These are phyloP conservation scores for Hypselothyrea guttata DNA, from an alignment of 2,888 invertebrate species.

Conservation along the genomic window DNA sequence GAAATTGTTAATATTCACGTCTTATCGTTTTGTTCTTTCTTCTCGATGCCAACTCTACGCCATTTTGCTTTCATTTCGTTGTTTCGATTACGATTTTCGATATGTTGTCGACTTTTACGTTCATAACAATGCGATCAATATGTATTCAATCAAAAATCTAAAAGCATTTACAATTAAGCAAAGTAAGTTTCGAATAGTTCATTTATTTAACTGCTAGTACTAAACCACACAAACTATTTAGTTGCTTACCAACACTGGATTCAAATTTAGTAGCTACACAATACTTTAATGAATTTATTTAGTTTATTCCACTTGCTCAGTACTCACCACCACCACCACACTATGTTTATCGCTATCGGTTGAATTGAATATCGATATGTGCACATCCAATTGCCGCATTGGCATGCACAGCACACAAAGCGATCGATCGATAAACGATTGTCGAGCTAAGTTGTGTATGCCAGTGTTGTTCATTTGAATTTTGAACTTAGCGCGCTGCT, in stretches of 20 bases:
- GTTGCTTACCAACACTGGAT: slow-evolving; percentile 37
- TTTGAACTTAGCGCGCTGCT: slow-evolving; percentile 1
- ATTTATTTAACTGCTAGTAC: slow-evolving; percentile 53
- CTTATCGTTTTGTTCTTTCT: slow-evolving; percentile 53
- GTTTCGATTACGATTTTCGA: slow-evolving; percentile 27
- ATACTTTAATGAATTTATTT: background rate
- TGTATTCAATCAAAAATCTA: slow-evolving; percentile 9
- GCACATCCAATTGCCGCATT: background rate
- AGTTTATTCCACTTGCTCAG: too few species aligned
- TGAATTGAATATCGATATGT: slow-evolving; percentile 26
- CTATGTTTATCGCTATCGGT: slow-evolving; percentile 26
- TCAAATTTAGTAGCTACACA: slow-evolving; percentile 8
- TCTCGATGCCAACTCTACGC: slow-evolving; percentile 50
- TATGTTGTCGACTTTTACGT: slow-evolving; percentile 56
- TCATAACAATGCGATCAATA: slow-evolving; percentile 39
- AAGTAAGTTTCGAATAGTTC: slow-evolving; percentile 59
- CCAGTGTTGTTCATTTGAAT: background rate
- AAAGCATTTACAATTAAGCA: slow-evolving; percentile 76
- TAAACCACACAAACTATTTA: slow-evolving; percentile 20
- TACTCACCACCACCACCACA: background rate
- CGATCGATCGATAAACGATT: background rate
- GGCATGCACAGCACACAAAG: background rate
- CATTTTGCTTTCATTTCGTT: slow-evolving; percentile 61
- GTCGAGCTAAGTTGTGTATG: too few species aligned
- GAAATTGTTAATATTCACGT: slow-evolving; percentile 48